Base-by-base conservation (phyloP, 2,113 vertebrate species). In the Protobothrops mucrosquamatus region DNA sequence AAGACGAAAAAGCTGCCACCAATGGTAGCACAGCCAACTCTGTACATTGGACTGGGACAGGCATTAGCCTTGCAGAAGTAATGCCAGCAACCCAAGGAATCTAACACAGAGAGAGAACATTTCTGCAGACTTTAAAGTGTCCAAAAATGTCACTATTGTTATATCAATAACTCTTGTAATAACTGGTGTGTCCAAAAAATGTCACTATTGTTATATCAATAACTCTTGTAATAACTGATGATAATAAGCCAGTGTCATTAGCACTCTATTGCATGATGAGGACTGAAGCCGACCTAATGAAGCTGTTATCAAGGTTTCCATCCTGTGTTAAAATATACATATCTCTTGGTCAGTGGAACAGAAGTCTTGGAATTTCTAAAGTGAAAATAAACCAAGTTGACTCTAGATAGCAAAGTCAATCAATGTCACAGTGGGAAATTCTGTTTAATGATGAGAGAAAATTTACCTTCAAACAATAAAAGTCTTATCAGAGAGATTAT, bases 251-350 rank as follows among this genome's bases (percentile, higher is more conserved):
- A 24, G 11, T 26, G 11, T 57, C 74, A 87, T 92, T 87, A 61
- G 59, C 26, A 4, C 18, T 3, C 0, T 0, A 18, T 43, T 91
- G 20, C 39, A 34, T 2, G n/a, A 52, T 18, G 46, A 18, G 46
- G 29, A 23, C 2, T 51, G 39, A 59, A 14, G 39, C 6, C 18
- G 7, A 81, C 34, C 74, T 39, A 81, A 43, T 81, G 34, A 81
- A 43, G 69, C 1, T 39, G n/a, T 39, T 81, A 81, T 81, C 34
- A 39, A 81, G 34, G 7, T 81, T 81, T 81, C 74, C 74, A 81
- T 43, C 34, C 34, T 81, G 74, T 43, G 74, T 39, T 81, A 39
- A 81, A 81, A 81, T 81, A 4, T 81, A 81, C 34, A 9, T 43
- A 81, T 43, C 34, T 81, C 34, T 22, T 81, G 74, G 74, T 43